phyloP scores from a whole-genome alignment of 2,888 invertebrate genomes.

The Cantharis lateralis region DNA sequence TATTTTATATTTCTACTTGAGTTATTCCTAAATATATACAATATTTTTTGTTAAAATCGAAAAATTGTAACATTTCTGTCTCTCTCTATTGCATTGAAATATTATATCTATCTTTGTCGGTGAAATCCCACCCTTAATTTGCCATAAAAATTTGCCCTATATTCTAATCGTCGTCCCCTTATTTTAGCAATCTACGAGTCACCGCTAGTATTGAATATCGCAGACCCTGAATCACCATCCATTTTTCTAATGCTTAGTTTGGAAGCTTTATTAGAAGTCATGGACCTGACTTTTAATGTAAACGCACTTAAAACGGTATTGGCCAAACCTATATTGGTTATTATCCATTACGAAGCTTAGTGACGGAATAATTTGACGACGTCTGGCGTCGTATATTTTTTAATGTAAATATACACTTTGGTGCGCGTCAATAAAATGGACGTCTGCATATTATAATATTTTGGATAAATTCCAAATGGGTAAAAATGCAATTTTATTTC shows the following conservation, averaged over 20 bases:
- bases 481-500: constrained; percentile 5
- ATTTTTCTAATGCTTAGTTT: neutral
- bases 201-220: neutral
- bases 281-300: neutral
- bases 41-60: too few species aligned
- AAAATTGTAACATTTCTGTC: too few species aligned
- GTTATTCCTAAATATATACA: too few species aligned
- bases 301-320: neutral
- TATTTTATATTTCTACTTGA: too few species aligned
- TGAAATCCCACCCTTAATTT: too few species aligned
- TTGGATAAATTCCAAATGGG: constrained; percentile 11
- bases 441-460: constrained; percentile 1
- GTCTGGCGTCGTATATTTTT: neutral
- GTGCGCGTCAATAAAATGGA: constrained; percentile 4
- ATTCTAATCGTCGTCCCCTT: too few species aligned
- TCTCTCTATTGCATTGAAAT: too few species aligned
- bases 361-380: neutral
- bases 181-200: too few species aligned
- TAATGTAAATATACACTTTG: neutral
- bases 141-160: too few species aligned
- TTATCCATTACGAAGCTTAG: neutral
- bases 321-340: neutral
- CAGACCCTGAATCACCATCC: neutral
- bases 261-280: neutral
- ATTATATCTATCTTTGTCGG: too few species aligned